phyloP scores from a whole-genome alignment of 2,888 invertebrate species.

The Parnassius apollo region DNA sequence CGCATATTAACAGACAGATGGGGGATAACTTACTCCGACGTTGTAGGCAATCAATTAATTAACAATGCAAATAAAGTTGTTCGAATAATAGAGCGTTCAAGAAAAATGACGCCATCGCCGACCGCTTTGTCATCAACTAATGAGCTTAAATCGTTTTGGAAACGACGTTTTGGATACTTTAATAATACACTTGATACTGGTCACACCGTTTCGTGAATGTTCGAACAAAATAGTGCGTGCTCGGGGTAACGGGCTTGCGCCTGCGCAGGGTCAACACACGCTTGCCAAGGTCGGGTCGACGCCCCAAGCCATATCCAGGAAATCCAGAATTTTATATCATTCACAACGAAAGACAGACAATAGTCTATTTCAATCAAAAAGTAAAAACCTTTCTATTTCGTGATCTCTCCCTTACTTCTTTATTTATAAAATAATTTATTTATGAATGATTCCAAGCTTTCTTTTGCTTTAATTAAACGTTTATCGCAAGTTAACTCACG shows the following conservation, averaged over 20 bases:
- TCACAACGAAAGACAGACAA: too few relatives aligned
- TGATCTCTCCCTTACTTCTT: too few relatives aligned
- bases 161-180: conserved; percentile 34
- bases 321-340: conserved; percentile 13
- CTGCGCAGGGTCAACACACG: conserved; percentile 71
- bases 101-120: conserved; percentile 40
- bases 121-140: conserved; percentile 21
- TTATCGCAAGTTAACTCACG: too few relatives aligned
- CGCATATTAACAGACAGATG: too few relatives aligned
- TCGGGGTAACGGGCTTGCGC: conserved; percentile 55
- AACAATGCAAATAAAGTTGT: conserved; percentile 15
- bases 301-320: conserved; percentile 38
- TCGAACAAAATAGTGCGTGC: conserved; percentile 42
- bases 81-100: conserved; percentile 8
- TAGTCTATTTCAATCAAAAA: too few relatives aligned
- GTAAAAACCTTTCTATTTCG: too few relatives aligned
- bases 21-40: too few relatives aligned
- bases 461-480: too few relatives aligned
- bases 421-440: too few relatives aligned
- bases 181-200: conserved; percentile 20
- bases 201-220: conserved; percentile 38
- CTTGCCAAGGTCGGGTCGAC: conserved; percentile 64
- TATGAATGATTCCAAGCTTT: too few relatives aligned
- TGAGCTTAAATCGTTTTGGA: conserved; percentile 27
- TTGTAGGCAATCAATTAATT: conserved; percentile 4